Base-by-base conservation (phyloP, 2,888 invertebrate genomes). In the Anagyrus pseudococci region DNA sequence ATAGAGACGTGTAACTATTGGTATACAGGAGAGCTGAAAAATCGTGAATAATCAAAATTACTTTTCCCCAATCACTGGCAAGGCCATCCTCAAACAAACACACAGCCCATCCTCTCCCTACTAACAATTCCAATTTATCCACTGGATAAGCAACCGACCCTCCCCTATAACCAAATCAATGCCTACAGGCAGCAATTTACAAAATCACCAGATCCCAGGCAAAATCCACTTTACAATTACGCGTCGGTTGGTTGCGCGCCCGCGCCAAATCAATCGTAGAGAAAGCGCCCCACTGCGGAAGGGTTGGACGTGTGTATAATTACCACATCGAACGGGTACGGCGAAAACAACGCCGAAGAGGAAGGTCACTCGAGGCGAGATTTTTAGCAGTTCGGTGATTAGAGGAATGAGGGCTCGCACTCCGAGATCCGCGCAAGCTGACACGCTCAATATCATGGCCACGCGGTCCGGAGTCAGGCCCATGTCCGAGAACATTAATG, bases 401-500 rank as follows among this genome's bases (percentile, higher is more conserved):
- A 87, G 89, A 0, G 90, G 89, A 4, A 89, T 84, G 2, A 87
- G 75, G 50, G 88, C 84, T 69, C 89, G 78, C 70, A 87, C 87
- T 49, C 87, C 65, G 1, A 89, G 85, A 73, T 85, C 85, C 7
- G 80, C 74, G 0, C 72, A 68, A 23, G 86, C 89, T 49, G 89
- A 81, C 0, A 85, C 76, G 23, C 89, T 86, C 86, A 90, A 86
- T 43, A 88, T 77, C 22, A 81, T 83, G 0, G 89, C 89, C 55
- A 87, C 88, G 68, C 87, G 80, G 6, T 81, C 72, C 0, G 85
- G 88, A 33, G 82, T 80, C 70, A 88, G 85, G 22, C 83, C 76
- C 81, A 87, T 85, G 69, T 90, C 90, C 46, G 82, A 83, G 19
- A 90, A 77, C 62, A 90, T 89, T 50, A 90, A 87, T 2, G 89